These are phyloP conservation scores for Sinocyclocheilus anshuiensis DNA, from an alignment of 2,113 vertebrate species.

Conservation along the genomic window DNA sequence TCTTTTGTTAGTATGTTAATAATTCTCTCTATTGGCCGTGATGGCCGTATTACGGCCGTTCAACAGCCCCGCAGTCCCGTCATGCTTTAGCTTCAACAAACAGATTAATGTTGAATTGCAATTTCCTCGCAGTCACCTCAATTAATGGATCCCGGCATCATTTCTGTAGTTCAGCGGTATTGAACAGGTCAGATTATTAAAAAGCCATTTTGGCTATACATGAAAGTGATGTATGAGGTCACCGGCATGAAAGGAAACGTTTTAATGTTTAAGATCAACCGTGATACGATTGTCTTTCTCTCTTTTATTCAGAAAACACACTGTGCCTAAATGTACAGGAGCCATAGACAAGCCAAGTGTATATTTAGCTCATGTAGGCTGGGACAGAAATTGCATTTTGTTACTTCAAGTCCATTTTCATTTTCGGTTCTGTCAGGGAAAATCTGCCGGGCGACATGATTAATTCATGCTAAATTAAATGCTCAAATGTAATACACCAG, in stretches of 20 bases:
- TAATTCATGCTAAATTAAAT: conserved; percentile 1
- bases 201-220: conserved; percentile 66
- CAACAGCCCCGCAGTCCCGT: conserved; percentile 27
- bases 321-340: not conserved
- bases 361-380: conserved; percentile 23
- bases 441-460: conserved; percentile 1
- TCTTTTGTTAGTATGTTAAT: conserved; percentile 1
- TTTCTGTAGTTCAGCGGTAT: conserved; percentile 62
- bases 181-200: conserved; percentile 70
- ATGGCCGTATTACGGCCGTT: not conserved
- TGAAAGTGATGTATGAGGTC: conserved; percentile 45
- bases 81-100: conserved; percentile 57
- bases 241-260: not conserved
- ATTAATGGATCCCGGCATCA: conserved; percentile 69
- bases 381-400: conserved; percentile 6
- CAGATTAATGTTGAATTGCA: conserved; percentile 63
- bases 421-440: not conserved
- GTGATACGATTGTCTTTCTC: not conserved
- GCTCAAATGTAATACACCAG: not conserved
- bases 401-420: not conserved
- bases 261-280: conserved; percentile 28
- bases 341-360: not conserved
- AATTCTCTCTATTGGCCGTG: not conserved
- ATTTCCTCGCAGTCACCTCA: conserved; percentile 58
- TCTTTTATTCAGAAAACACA: not conserved